phyloP scores from a whole-genome alignment of 2,888 invertebrate genomes.

The Sinodicranocentrus sp. region DNA sequence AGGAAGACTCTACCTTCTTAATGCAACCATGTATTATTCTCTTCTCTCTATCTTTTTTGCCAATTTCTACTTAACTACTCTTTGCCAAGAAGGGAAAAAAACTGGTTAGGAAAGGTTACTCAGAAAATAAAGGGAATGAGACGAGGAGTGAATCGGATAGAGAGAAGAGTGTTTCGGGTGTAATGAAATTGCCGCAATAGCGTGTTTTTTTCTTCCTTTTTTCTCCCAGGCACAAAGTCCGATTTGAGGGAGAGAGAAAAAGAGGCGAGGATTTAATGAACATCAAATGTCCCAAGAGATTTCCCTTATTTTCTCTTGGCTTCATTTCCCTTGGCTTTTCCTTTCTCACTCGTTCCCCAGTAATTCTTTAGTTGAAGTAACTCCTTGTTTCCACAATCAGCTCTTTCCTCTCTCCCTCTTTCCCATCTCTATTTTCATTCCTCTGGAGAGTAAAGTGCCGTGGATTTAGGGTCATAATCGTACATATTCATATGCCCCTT shows the following conservation, averaged over 20 bases:
- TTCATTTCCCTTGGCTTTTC: slow-evolving; percentile 65
- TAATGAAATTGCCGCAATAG: slow-evolving; percentile 73
- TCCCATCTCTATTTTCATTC: slow-evolving; percentile 65
- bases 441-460: slow-evolving; percentile 65
- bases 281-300: slow-evolving; percentile 75
- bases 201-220: slow-evolving; percentile 62
- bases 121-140: slow-evolving; percentile 57
- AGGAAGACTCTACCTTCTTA: background rate
- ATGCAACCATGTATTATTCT: slow-evolving; percentile 1
- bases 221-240: slow-evolving; percentile 64
- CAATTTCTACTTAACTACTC: background rate
- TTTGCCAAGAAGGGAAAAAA: background rate
- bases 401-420: slow-evolving; percentile 52
- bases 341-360: slow-evolving; percentile 54
- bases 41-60: background rate
- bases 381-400: slow-evolving; percentile 61
- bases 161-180: slow-evolving; percentile 66
- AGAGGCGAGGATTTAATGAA: slow-evolving; percentile 76
- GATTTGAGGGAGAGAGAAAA: slow-evolving; percentile 61
- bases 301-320: slow-evolving; percentile 70
- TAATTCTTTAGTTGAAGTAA: slow-evolving; percentile 64
- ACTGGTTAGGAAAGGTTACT: slow-evolving; percentile 50
- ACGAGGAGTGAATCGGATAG: slow-evolving; percentile 66
- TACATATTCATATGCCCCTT: slow-evolving; percentile 68
- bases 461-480: slow-evolving; percentile 67